phyloP scores from a whole-genome alignment of 2,888 invertebrate species.

The Biston stratarius region DNA sequence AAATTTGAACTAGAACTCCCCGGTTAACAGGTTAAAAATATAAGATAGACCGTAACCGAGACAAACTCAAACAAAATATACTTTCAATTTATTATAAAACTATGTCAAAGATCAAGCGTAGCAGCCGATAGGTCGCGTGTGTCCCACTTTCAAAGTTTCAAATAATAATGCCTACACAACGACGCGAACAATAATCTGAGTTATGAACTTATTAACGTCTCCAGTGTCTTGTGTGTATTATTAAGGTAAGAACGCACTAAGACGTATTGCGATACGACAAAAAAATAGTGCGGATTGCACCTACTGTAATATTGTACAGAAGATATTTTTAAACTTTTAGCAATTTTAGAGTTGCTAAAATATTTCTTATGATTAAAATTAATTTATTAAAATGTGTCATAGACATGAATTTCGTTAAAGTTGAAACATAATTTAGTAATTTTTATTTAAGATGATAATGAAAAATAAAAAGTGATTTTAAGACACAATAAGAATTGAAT shows the following conservation, averaged over 20 bases:
- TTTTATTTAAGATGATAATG: too few relatives aligned
- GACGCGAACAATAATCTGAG: conserved; percentile 24
- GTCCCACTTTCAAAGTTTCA: conserved; percentile 40
- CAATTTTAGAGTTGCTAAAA: too few relatives aligned
- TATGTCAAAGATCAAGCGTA: conserved; percentile 41
- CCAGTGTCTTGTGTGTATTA: conserved; percentile 14
- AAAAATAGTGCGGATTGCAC: not conserved
- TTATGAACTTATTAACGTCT: conserved; percentile 25
- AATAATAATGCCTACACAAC: conserved; percentile 33
- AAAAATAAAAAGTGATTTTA: too few relatives aligned
- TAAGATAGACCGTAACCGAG: not conserved
- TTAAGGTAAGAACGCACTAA: conserved; percentile 4
- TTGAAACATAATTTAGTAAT: too few relatives aligned
- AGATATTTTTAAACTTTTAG: too few relatives aligned
- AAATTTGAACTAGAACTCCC: too few relatives aligned
- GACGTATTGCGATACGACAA: not conserved
- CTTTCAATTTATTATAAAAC: conserved; percentile 26
- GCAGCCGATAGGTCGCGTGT: conserved; percentile 37
- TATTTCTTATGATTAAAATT: not conserved
- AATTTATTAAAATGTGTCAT: not conserved
- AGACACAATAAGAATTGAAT: too few relatives aligned
- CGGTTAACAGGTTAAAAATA: not conserved
- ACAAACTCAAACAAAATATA: not conserved
- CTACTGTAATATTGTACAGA: not conserved
- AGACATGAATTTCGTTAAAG: too few relatives aligned